These are phyloP conservation scores for Margarornis squamiger DNA, from an alignment of 2,797 vertebrate genomes.

Conservation along the genomic window DNA sequence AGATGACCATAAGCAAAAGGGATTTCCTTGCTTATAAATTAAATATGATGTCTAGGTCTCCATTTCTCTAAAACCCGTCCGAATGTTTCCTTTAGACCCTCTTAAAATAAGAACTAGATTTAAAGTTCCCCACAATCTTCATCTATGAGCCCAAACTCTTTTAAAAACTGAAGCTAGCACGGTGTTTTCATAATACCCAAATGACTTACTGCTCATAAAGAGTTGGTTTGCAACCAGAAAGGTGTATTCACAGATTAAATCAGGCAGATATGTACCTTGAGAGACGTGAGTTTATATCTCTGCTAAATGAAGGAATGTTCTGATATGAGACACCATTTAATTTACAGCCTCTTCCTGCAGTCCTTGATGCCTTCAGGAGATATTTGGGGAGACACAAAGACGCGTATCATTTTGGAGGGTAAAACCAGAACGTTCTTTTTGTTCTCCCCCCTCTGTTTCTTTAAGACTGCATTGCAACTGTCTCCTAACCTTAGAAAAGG, in stretches of 20 bases:
- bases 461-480: background rate
- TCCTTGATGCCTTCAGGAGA: background rate
- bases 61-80: background rate
- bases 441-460: background rate
- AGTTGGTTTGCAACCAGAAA: background rate
- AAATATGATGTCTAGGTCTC: background rate
- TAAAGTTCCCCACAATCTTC: background rate
- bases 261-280: background rate
- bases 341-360: background rate
- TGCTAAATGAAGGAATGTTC: background rate
- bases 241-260: background rate
- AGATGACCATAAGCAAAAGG: background rate
- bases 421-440: background rate
- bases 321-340: background rate
- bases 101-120: background rate
- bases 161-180: background rate
- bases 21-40: background rate
- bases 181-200: background rate
- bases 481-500: background rate
- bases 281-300: background rate
- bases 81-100: background rate
- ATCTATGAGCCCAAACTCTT: background rate
- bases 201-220: background rate
- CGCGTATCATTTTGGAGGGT: background rate
- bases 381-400: background rate